These are phyloP conservation scores for Saccopteryx leptura DNA, from an alignment of 2,113 vertebrate species.

Conservation along the genomic window DNA sequence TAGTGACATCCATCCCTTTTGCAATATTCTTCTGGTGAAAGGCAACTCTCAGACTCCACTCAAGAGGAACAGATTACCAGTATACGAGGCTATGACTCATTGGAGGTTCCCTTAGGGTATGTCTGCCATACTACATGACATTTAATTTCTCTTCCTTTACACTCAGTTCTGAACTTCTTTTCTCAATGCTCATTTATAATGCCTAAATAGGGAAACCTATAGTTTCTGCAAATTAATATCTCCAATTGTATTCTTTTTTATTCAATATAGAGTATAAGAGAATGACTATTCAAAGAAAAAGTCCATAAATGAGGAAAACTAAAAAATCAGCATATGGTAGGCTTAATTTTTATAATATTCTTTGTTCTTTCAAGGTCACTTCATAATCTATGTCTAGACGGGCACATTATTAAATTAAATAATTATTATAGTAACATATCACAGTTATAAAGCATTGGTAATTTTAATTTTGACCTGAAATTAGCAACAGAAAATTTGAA, in stretches of 20 bases:
- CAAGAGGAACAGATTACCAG: not conserved
- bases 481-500: slow-evolving; percentile 43
- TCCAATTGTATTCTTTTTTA: not conserved
- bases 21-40: not conserved
- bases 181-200: not conserved
- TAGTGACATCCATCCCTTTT: not conserved
- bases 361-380: slow-evolving; percentile 6
- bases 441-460: not conserved
- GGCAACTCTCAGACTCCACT: not conserved
- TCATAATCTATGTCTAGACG: not conserved
- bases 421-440: slow-evolving; percentile 10
- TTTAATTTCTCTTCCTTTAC: not conserved
- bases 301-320: not conserved
- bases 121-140: not conserved
- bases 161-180: not conserved
- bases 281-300: not conserved
- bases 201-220: not conserved
- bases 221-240: not conserved
- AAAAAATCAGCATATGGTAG: not conserved
- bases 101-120: not conserved
- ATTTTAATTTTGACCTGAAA: slow-evolving; percentile 45
- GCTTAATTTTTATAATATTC: not conserved
- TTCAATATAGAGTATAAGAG: not conserved
- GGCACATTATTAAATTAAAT: slow-evolving; percentile 4
- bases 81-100: not conserved